Base-by-base conservation (phyloP, 2,888 invertebrate species). In the Dusona sp. region DNA sequence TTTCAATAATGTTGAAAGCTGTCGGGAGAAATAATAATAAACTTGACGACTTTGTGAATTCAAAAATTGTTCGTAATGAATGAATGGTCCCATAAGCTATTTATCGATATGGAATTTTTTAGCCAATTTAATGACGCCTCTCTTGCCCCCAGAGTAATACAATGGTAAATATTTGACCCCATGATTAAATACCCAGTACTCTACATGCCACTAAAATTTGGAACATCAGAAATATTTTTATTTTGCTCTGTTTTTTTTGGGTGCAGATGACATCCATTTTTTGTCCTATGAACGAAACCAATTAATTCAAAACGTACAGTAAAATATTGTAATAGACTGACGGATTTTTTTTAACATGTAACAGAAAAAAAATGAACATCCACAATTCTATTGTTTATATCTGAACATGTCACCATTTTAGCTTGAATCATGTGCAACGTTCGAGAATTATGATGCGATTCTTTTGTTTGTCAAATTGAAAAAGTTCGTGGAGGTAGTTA, bases 61-160 rank as follows among this genome's bases (percentile, higher is more conserved):
- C 4, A 19, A n/a, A 42, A 1, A 11, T 42, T n/a, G n/a, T n/a
- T n/a, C 11, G 42, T 2, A 42, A 42, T 13, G 42, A 1, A 38
- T 42, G 42, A 13, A 11, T 42, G 13, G 42, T 42, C 42, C 2
- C 42, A 42, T 2, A 1, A 11, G 13, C 13, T 42, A 38, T 38
- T 8, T 22, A 8, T 11, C n/a, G 57, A 57, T 11, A 11, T 2
- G 22, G 0, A 25, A 25, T 57, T 51, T 51, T 19, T 48, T 8
- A 57, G 38, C 51, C 22, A 51, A 65, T 51, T 51, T 42, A 68
- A 61, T 61, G 68, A 54, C 45, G 48, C 13, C 13, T 51, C 22
- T 54, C 33, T 36, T 9, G 9, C 11, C 2, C 9, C n/a, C 19
- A 19, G n/a, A n/a, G 3, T 8, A n/a, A n/a, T 7, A 54, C 1